Percentiles rank a stretch among this genome's conserved stretches.
Evolutionary conservation across 64 coral and sea anemone species (phyloP).

Genomic region (Actinia equina): DNA sequence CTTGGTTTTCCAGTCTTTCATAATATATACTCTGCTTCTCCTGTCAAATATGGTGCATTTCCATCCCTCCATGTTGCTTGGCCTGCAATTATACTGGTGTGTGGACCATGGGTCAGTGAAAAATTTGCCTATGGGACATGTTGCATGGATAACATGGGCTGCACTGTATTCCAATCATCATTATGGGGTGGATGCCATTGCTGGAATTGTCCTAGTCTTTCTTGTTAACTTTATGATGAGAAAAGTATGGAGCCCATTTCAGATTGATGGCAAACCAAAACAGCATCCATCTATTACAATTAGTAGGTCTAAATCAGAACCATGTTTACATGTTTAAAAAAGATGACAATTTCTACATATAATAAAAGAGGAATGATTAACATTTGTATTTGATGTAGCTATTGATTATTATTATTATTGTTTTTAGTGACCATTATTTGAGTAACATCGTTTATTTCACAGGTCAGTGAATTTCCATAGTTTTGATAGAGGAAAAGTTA

Average conservation of each 20-base stretch:
- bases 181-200: conserved; percentile 97
- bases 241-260: conserved; percentile 96
- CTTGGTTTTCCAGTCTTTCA: conserved; percentile 96
- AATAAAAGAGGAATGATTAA: neutral
- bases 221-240: conserved; percentile 95
- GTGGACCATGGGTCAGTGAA: conserved; percentile 98
- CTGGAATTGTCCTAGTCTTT: conserved; percentile 90
- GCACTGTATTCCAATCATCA: conserved; percentile 99
- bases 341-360: neutral
- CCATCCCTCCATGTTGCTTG: conserved; percentile 96
- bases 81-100: conserved; percentile 90
- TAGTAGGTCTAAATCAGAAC: conserved; percentile 35
- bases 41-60: conserved; percentile 97
- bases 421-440: too few relatives aligned
- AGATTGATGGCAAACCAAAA: neutral
- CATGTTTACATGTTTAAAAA: conserved; percentile 21
- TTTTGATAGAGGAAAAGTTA: too few relatives aligned
- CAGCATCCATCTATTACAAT: neutral
- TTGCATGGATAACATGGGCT: conserved; percentile 98
- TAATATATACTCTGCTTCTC: conserved; percentile 88
- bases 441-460: too few relatives aligned
- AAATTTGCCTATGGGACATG: conserved; percentile 99
- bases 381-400: too few relatives aligned
- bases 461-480: too few relatives aligned
- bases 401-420: too few relatives aligned